Evolutionary conservation across 2,888 invertebrate species (phyloP).

Genomic region (Escarpia spicata): DNA sequence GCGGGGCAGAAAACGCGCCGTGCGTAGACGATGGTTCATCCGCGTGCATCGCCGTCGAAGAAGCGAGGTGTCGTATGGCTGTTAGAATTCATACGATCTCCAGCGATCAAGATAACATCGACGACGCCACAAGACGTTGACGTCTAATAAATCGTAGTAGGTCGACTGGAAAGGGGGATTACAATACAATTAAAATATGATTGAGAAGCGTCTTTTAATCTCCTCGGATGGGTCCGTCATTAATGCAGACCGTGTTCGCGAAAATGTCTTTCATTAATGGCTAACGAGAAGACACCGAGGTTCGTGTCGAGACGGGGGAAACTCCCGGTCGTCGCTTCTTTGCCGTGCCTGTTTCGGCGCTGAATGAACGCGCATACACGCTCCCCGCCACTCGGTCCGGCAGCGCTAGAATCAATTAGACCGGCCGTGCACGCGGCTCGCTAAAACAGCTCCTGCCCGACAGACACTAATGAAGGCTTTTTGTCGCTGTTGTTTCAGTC

Average conservation of each 20-base stretch:
- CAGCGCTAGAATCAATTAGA: background rate
- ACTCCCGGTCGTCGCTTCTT: background rate
- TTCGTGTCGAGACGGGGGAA: background rate
- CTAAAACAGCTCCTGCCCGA: background rate
- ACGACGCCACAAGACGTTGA: background rate
- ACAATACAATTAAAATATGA: background rate
- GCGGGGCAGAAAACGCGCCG: background rate
- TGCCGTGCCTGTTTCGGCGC: background rate
- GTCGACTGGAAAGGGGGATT: background rate
- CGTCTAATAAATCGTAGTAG: background rate
- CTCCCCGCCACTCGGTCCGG: background rate
- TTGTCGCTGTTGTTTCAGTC: conserved; percentile 3
- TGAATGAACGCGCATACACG: background rate
- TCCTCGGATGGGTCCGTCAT: background rate
- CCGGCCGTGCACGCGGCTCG: background rate
- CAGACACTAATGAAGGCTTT: conserved; percentile 7
- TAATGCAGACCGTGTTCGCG: background rate
- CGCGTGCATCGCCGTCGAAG: background rate
- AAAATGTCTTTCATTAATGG: background rate
- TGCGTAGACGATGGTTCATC: background rate
- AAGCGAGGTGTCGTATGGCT: background rate
- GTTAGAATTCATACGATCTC: background rate
- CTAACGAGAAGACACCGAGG: background rate
- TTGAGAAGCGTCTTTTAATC: background rate
- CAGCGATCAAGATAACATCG: background rate